A percentile compares a stretch with the other conserved stretches of the same genome.
These are phyloP conservation scores for Cottoperca gobio DNA, from an alignment of 2,797 vertebrate species.

Conservation along the genomic window DNA sequence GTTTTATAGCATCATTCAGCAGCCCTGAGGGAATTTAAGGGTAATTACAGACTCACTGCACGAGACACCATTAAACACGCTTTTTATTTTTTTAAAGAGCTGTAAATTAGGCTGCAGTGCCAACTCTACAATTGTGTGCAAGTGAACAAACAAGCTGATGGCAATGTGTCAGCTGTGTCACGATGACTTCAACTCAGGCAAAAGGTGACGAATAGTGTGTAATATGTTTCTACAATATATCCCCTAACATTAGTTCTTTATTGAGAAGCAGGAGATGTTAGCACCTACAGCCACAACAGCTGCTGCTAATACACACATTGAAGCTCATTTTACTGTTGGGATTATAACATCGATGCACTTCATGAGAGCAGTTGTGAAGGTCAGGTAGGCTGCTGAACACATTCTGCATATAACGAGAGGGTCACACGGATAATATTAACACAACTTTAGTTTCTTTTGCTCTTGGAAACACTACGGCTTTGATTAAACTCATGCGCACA, in stretches of 20 bases:
- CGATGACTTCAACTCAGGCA: slow-evolving; percentile 13
- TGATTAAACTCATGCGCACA: not conserved
- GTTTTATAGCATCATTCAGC: slow-evolving; percentile 46
- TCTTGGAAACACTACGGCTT: not conserved
- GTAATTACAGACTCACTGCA: slow-evolving; percentile 52
- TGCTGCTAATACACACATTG: too few relatives aligned
- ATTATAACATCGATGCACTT: not conserved
- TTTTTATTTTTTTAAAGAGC: slow-evolving; percentile 4
- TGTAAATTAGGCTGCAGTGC: slow-evolving; percentile 27
- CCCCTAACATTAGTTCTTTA: not conserved
- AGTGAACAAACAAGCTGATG: slow-evolving; percentile 31
- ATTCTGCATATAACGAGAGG: too few relatives aligned
- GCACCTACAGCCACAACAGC: slow-evolving; percentile 19
- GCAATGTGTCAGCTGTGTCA: not conserved
- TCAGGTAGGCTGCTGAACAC: too few relatives aligned
- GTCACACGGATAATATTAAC: too few relatives aligned
- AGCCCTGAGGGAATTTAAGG: slow-evolving; percentile 27
- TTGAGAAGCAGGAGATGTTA: not conserved
- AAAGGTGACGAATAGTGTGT: not conserved
- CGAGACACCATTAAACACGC: slow-evolving; percentile 23
- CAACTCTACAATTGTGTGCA: slow-evolving; percentile 5
- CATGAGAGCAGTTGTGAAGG: slow-evolving; percentile 16
- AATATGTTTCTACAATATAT: too few relatives aligned
- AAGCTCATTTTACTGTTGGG: not conserved
- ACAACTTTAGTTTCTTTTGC: not conserved